Conservation (phyloP, 2,113 vertebrate species). For the Hystrix brachyura region DNA sequence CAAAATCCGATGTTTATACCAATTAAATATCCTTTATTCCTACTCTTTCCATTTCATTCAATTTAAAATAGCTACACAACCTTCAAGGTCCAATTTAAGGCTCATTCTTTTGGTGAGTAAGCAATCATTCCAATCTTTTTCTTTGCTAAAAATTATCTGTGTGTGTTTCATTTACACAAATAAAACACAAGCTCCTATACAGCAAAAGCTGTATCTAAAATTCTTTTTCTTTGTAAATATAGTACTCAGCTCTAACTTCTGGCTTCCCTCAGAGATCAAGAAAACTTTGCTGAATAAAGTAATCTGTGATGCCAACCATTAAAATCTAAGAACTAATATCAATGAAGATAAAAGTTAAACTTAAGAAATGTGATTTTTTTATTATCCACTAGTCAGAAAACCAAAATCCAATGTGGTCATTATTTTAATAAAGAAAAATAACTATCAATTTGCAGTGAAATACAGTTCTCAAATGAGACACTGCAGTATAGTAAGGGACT, state of each 20-base stretch:
- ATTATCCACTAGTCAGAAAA: neutral
- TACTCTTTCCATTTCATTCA: neutral
- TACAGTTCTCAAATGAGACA: neutral
- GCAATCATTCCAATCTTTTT: neutral
- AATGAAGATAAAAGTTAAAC: slow-evolving; percentile 36
- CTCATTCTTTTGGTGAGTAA: neutral
- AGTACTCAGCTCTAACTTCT: neutral
- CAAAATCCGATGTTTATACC: neutral
- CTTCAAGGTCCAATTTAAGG: neutral
- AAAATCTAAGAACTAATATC: neutral
- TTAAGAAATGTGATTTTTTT: neutral
- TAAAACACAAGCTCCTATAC: neutral
- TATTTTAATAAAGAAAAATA: slow-evolving; percentile 29
- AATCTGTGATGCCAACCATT: neutral
- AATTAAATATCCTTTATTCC: neutral
- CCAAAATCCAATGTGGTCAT: neutral
- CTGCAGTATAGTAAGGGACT: neutral
- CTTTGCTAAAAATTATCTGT: neutral
- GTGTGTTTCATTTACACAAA: neutral
- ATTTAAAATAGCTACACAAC: neutral
- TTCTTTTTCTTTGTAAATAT: slow-evolving; percentile 11
- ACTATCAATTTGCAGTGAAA: neutral
- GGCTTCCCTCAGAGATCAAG: neutral
- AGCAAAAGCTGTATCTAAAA: neutral
- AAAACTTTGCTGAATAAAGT: neutral